These are phyloP conservation scores for Alca torda DNA, from an alignment of 2,797 vertebrate genomes.

Conservation along the genomic window DNA sequence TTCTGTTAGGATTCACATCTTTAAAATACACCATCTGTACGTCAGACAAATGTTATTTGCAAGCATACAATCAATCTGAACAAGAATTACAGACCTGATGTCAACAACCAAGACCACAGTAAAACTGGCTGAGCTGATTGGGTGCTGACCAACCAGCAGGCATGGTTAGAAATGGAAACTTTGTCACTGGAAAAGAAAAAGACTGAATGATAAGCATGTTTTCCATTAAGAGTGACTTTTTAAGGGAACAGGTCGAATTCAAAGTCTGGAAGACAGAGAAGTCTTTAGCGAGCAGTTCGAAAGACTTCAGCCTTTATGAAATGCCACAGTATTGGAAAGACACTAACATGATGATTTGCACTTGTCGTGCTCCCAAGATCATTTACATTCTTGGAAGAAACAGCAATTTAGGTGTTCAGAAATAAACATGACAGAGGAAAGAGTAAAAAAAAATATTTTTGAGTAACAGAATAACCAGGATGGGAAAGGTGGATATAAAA, in stretches of 20 bases:
- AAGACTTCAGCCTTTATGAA: background rate
- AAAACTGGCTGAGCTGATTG: background rate
- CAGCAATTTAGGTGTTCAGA: background rate
- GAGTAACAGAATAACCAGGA: background rate
- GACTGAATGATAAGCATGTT: background rate
- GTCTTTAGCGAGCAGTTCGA: background rate
- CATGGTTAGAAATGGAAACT: background rate
- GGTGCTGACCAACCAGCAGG: background rate
- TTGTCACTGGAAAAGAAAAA: background rate
- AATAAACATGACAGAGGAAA: background rate
- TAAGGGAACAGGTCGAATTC: background rate
- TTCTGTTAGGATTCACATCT: background rate
- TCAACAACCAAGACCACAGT: background rate
- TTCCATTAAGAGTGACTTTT: background rate
- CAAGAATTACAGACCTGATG: background rate
- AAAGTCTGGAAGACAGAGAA: background rate
- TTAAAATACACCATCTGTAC: background rate
- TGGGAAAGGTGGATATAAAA: background rate
- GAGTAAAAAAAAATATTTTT: background rate
- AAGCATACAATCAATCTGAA: background rate
- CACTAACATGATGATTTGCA: background rate
- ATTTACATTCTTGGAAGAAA: background rate
- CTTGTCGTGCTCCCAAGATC: background rate
- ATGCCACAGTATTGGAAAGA: background rate
- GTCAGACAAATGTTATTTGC: background rate